These are phyloP conservation scores for Epinephelus fuscoguttatus DNA, from an alignment of 2,113 vertebrate genomes.

Conservation along the genomic window DNA sequence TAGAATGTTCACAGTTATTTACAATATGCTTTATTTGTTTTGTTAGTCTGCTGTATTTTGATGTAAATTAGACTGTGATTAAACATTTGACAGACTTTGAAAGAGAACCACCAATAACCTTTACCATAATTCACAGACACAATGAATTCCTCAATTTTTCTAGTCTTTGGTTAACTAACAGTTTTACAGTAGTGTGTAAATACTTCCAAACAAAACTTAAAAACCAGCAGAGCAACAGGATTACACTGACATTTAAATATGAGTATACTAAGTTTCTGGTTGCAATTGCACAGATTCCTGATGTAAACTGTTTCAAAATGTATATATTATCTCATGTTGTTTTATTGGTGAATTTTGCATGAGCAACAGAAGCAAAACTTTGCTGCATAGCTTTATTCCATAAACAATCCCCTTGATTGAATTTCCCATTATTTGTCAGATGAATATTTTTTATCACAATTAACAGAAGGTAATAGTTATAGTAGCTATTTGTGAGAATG, in stretches of 20 bases:
- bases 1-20: not conserved
- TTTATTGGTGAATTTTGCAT: not conserved
- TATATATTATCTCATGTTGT: not conserved
- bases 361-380: not conserved
- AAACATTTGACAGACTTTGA: not conserved
- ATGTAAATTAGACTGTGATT: not conserved
- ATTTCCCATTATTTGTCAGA: not conserved
- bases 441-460: not conserved
- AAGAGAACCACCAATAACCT: not conserved
- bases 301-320: not conserved
- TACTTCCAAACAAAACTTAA: not conserved
- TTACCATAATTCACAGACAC: not conserved
- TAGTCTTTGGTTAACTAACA: not conserved
- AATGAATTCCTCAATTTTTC: not conserved
- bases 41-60: not conserved
- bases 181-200: not conserved
- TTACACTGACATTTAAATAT: not conserved
- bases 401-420: not conserved
- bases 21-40: not conserved
- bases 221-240: not conserved
- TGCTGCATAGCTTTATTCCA: not conserved
- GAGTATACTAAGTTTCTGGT: not conserved
- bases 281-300: not conserved
- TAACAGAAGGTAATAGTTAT: not conserved
- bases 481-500: not conserved